A percentile compares a stretch with the other conserved stretches of the same genome.
Conservation (phyloP, 2,888 invertebrate species). For the Empis stercorea region DNA sequence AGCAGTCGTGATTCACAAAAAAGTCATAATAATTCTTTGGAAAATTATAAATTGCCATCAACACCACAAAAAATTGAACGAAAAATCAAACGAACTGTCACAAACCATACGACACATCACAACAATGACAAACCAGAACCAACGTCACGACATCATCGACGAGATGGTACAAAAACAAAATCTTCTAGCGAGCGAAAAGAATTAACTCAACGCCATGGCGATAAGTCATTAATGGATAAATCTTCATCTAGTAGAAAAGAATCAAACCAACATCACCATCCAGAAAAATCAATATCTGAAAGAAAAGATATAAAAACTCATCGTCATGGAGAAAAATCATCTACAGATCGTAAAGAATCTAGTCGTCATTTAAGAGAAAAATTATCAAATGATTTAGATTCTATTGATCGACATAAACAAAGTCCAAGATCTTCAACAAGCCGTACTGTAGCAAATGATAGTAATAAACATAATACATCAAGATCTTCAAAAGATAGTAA, state of each 20-base stretch:
- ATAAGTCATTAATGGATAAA: no score
- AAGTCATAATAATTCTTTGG: conserved; percentile 12
- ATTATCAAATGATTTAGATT: no score
- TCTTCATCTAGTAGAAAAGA: no score
- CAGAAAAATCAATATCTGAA: no score
- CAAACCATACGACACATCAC: conserved; percentile 10
- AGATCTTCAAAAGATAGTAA: no score
- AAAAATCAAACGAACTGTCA: conserved; percentile 3
- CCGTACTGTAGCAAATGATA: no score
- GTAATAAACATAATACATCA: no score
- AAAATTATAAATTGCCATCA: conserved; percentile 7
- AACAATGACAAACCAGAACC: conserved; percentile 8
- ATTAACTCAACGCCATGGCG: no score
- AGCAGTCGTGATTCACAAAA: conserved; percentile 17
- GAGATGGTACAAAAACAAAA: background rate
- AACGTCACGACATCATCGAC: background rate
- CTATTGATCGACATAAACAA: no score
- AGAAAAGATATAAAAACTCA: background rate
- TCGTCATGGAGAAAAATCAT: background rate
- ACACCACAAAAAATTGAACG: background rate
- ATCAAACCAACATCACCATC: no score
- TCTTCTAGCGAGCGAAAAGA: background rate
- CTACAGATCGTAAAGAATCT: background rate
- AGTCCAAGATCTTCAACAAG: no score
- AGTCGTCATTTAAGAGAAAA: no score